phyloP scores from a whole-genome alignment of 2,888 invertebrate genomes.

The Gastrophysa polygoni region DNA sequence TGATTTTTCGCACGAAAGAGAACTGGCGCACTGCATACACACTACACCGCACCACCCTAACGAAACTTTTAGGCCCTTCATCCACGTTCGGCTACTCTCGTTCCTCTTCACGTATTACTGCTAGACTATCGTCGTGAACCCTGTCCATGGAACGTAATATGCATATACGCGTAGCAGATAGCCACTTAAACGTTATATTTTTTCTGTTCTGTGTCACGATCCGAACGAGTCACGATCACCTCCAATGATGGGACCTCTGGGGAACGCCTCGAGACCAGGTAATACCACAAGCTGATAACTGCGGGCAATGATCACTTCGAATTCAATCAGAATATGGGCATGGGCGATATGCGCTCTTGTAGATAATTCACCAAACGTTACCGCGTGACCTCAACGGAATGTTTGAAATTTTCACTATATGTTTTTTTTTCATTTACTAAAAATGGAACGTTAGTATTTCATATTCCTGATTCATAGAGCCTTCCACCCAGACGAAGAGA shows the following conservation, averaged over 20 bases:
- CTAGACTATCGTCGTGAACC: slow-evolving; percentile 32
- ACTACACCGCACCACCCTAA: too few species aligned
- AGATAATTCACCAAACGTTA: neutral
- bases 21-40: too few species aligned
- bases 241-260: slow-evolving; percentile 50
- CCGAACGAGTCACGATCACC: slow-evolving; percentile 54
- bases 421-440: too few species aligned
- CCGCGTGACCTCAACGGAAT: neutral
- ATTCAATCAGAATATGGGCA: slow-evolving; percentile 31
- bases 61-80: too few species aligned
- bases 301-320: slow-evolving; percentile 47
- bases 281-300: slow-evolving; percentile 52
- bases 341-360: slow-evolving; percentile 21
- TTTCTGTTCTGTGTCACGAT: slow-evolving; percentile 54
- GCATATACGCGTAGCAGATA: slow-evolving; percentile 52
- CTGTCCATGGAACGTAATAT: slow-evolving; percentile 44
- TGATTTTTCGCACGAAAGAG: too few species aligned
- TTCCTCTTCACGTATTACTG: too few species aligned
- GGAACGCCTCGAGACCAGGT: slow-evolving; percentile 50
- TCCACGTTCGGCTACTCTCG: too few species aligned
- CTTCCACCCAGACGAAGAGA: too few species aligned
- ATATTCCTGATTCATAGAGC: too few species aligned
- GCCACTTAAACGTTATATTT: slow-evolving; percentile 51
- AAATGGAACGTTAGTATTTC: too few species aligned
- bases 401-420: too few species aligned